Percentiles rank a stretch among this genome's conserved stretches.
These are phyloP conservation scores for Tetragnatha montana DNA, from an alignment of 2,888 invertebrate genomes.

Conservation along the genomic window DNA sequence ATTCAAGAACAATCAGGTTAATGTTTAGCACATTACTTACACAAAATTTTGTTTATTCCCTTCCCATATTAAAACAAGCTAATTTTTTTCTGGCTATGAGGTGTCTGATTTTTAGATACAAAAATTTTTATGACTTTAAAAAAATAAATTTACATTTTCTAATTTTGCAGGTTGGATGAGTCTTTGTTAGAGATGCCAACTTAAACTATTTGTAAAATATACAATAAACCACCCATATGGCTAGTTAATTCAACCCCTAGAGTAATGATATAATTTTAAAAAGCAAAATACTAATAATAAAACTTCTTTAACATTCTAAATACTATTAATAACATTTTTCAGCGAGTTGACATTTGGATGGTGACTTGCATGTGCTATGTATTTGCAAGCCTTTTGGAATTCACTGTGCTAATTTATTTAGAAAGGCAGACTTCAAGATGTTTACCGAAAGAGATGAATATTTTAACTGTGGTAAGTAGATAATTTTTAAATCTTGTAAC, in stretches of 20 bases:
- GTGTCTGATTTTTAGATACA: no score
- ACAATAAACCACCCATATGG: background rate
- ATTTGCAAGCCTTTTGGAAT: constrained; percentile 88
- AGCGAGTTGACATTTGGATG: constrained; percentile 92
- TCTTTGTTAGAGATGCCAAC: no score
- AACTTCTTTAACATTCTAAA: no score
- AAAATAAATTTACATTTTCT: no score
- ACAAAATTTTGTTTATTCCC: no score
- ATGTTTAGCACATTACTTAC: no score
- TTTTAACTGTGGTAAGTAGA: constrained; percentile 15
- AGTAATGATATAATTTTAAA: background rate
- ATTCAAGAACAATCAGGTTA: no score
- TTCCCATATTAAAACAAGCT: no score
- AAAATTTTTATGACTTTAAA: no score
- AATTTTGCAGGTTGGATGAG: no score
- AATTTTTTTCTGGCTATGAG: no score
- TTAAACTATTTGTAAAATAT: no score
- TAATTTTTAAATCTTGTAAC: background rate
- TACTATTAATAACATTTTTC: constrained; percentile 67
- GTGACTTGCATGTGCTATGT: constrained; percentile 91
- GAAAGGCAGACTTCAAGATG: constrained; percentile 14
- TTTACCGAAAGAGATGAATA: background rate
- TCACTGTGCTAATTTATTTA: constrained; percentile 74
- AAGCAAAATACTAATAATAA: background rate
- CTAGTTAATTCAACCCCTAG: background rate